phyloP scores from a whole-genome alignment of 2,113 vertebrate species.

The Haemorhous mexicanus region DNA sequence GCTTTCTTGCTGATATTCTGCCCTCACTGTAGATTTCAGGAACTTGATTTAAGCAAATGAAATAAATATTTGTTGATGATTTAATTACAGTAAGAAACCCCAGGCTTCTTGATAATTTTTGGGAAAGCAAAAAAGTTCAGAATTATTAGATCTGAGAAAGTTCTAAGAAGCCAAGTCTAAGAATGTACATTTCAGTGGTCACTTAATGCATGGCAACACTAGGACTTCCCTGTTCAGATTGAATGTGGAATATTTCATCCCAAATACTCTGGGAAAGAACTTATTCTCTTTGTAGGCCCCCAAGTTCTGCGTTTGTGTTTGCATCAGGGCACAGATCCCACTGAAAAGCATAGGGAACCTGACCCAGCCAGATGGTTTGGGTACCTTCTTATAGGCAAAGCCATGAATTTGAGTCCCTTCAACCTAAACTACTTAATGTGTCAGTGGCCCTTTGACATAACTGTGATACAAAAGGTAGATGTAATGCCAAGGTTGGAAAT shows the following conservation, averaged over 20 bases:
- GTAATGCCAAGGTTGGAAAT: neutral
- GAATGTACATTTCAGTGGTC: neutral
- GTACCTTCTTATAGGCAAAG: neutral
- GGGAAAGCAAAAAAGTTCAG: neutral
- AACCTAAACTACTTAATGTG: neutral
- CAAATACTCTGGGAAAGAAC: neutral
- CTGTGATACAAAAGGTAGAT: neutral
- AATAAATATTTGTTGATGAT: neutral
- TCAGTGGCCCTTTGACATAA: neutral
- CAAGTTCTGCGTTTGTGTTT: neutral
- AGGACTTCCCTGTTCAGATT: neutral
- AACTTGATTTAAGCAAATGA: neutral
- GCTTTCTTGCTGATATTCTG: neutral
- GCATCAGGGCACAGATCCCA: neutral
- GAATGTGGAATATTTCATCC: neutral
- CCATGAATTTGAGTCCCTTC: neutral
- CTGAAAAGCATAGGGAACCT: neutral
- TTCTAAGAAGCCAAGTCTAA: neutral
- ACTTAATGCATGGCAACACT: neutral
- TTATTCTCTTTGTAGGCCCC: neutral
- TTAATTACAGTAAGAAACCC: neutral
- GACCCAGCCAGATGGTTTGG: neutral
- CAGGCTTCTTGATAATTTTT: neutral
- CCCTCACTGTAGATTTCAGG: neutral
- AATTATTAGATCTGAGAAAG: neutral